Evolutionary conservation across 2,797 vertebrate genomes (phyloP), one percentile per base, ranked within the genome.

Genomic region (Mus caroli): DNA sequence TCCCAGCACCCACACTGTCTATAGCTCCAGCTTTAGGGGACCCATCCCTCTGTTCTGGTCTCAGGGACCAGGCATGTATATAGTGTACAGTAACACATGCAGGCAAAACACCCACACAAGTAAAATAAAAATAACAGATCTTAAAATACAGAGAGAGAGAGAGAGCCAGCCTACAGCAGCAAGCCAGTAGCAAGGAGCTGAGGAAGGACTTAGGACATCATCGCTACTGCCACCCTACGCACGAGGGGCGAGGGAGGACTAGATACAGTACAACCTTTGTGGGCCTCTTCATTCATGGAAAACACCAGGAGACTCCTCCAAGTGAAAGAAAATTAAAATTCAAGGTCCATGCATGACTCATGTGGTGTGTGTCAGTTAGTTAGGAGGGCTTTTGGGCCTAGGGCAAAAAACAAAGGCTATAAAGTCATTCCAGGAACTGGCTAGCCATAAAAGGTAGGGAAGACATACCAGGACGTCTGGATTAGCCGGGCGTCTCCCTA

Each of bases 251-350:
- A 95, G 43, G 75, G 89, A 84, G 71, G 80, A 40, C 6, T 62
- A 78, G 69, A 40, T 24, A 40, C 71, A 22, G 69, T 15, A 71
- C 52, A 90, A 76, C 6, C 73, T 85, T 1, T 3, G 50, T 3
- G 37, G 22, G 8, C n/a, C 24, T 64, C 50, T 93, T 94, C 37
- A 56, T 71, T 93, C 40, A 86, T 17, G 19, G 31, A 93, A 60
- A 28, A 94, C 26, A 46, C 37, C 37, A 85, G 71, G 60, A 90
- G 56, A 64, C 79, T 88, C 37, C 54, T 28, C 7, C 92, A 96
- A 43, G 43, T 43, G 43, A 43, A 43, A 43, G 43, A 43, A 43
- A 43, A 43, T 43, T 43, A 43, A 43, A 43, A 43, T 43, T 43
- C 43, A 43, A 43, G 40, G 43, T 43, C 43, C 43, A 43, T 43